phyloP scores from a whole-genome alignment of 1,140 invertebrate genomes.

The Ceratitis capitata region DNA sequence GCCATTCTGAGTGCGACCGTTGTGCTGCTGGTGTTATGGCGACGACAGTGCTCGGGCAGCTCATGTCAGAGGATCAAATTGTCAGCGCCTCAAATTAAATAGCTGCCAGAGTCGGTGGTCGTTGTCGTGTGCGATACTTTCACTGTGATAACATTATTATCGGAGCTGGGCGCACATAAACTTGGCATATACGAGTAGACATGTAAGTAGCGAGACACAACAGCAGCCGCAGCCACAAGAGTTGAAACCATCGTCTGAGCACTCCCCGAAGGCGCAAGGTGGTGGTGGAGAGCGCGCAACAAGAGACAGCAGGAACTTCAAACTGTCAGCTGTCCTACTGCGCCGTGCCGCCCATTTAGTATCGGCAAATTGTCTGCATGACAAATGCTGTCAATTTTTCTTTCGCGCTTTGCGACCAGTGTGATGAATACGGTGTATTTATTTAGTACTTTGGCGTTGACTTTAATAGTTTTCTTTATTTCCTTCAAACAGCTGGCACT shows the following conservation, averaged over 20 bases:
- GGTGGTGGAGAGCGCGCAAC: neutral
- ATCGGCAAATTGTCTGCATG: constrained; percentile 37
- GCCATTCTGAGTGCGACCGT: neutral
- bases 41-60: neutral
- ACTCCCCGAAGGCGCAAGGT: neutral
- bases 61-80: neutral
- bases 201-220: neutral
- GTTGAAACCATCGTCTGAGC: too few relatives aligned
- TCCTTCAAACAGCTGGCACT: constrained; percentile 6
- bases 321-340: neutral
- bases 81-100: constrained; percentile 32
- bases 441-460: neutral
- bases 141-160: constrained; percentile 44
- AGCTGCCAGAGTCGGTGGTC: too few relatives aligned
- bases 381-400: constrained; percentile 34
- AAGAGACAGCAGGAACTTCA: too few relatives aligned
- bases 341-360: neutral
- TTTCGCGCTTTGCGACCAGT: neutral
- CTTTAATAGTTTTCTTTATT: neutral
- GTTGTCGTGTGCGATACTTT: constrained; percentile 40
- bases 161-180: neutral
- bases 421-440: neutral
- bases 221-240: too few relatives aligned
- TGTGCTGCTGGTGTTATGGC: neutral
- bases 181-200: neutral